phyloP scores from a whole-genome alignment of 2,888 invertebrate genomes.

The Archips crataeganus region DNA sequence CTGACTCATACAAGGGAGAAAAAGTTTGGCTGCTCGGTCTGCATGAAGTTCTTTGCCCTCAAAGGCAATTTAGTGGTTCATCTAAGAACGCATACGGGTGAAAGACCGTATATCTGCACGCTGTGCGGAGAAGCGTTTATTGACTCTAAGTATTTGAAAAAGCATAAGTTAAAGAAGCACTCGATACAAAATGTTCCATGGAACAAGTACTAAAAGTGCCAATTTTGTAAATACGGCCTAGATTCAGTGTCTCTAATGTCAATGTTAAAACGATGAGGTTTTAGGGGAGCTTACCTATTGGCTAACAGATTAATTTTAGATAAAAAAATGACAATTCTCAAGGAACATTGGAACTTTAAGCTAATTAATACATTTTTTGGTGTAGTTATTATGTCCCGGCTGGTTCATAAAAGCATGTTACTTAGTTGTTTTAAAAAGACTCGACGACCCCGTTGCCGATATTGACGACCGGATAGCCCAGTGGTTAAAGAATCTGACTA shows the following conservation, averaged over 20 bases:
- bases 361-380: too few species aligned
- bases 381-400: too few species aligned
- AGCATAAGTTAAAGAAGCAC: constrained; percentile 81
- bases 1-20: constrained; percentile 82
- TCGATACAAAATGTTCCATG: constrained; percentile 74
- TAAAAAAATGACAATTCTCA: too few species aligned
- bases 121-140: constrained; percentile 81
- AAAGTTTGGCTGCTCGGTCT: constrained; percentile 82
- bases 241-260: not conserved
- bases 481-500: too few species aligned
- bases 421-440: too few species aligned
- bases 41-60: constrained; percentile 83
- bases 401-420: too few species aligned
- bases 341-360: too few species aligned
- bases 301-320: too few species aligned
- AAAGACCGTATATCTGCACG: constrained; percentile 78
- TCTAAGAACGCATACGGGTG: constrained; percentile 81
- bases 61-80: constrained; percentile 83
- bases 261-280: not conserved
- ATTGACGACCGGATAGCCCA: too few species aligned
- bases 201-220: constrained; percentile 66
- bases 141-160: constrained; percentile 83
- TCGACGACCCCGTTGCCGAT: too few species aligned
- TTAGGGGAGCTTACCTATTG: too few species aligned
- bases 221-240: not conserved